Evolutionary conservation across 2,797 vertebrate species (phyloP), one percentile per base, ranked within the genome.

Genomic region (Hybognathus amarus): DNA sequence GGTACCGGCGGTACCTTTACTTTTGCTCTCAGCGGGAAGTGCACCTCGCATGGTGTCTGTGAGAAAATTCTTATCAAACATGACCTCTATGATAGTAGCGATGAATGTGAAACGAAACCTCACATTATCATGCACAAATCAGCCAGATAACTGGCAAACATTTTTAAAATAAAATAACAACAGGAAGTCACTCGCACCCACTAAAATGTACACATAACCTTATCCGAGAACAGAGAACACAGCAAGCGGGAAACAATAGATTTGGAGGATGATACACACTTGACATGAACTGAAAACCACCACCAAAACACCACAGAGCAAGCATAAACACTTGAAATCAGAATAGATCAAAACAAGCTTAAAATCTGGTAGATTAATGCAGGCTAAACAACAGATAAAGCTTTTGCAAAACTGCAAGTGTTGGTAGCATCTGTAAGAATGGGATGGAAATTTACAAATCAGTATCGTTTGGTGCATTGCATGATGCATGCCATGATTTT

Each of bases 31-130:
- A 85, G 94, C 92, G 88, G 96, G 91, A 90, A 95, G 92, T 89
- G 95, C 91, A 84, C 92, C 94, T 80, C 94, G 93, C 88, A 96
- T 93, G 90, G 95, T 93, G 93, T 96, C 95, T 96, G 92, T 85
- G 91, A 94, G 87, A 89, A 90, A 93, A 95, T 94, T 91, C 87
- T 92, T 91, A 56, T 79, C 61, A 73, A 66, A 81, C 38, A 36
- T 18, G 54, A 75, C 27, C 6, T 47, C 17, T 40, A 7, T 54
- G 27, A 86, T 78, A 42, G 1, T 47, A 59, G 50, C 0, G 15
- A 30, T 38, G 42, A 69, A 42, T 15, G 38, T 54, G 64, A 61
- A 67, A 54, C n/a, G 0, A 64, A 66, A 69, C 12, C 52, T 30
- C 50, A 77, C 66, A 75, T 66, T 59, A 69, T 45, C 86, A 86